Evolutionary conservation across 2,113 vertebrate genomes (phyloP).

Genomic region (Dicerorhinus sumatrensis): DNA sequence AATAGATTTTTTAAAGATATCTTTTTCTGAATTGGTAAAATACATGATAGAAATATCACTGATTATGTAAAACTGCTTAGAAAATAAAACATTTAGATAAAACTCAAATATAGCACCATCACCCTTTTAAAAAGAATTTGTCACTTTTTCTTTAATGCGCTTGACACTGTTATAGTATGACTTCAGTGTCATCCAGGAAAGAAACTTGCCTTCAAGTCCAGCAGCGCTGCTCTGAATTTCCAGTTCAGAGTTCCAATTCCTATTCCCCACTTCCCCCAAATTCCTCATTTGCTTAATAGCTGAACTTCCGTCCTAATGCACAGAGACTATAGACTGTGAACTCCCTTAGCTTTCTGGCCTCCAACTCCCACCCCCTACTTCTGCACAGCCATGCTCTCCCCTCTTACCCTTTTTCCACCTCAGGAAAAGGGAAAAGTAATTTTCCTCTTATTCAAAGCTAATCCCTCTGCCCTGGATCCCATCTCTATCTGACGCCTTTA

Average conservation of each 20-base stretch:
- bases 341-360: background rate
- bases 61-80: background rate
- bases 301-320: background rate
- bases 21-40: conserved; percentile 6
- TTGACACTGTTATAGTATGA: background rate
- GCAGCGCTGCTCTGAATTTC: background rate
- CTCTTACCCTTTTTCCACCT: background rate
- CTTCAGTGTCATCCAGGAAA: background rate
- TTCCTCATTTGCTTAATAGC: background rate
- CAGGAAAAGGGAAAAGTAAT: background rate
- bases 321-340: background rate
- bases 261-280: background rate
- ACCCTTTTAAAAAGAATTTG: background rate
- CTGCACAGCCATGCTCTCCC: background rate
- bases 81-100: conserved; percentile 18
- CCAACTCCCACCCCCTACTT: background rate
- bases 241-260: background rate
- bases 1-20: background rate
- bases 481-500: background rate
- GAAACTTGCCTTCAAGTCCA: background rate
- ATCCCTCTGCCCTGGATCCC: background rate
- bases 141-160: background rate
- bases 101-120: background rate
- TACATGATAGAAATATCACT: background rate
- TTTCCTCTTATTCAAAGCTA: background rate